These are phyloP conservation scores for Salvelinus fontinalis DNA, from an alignment of 2,113 vertebrate species.

Conservation along the genomic window DNA sequence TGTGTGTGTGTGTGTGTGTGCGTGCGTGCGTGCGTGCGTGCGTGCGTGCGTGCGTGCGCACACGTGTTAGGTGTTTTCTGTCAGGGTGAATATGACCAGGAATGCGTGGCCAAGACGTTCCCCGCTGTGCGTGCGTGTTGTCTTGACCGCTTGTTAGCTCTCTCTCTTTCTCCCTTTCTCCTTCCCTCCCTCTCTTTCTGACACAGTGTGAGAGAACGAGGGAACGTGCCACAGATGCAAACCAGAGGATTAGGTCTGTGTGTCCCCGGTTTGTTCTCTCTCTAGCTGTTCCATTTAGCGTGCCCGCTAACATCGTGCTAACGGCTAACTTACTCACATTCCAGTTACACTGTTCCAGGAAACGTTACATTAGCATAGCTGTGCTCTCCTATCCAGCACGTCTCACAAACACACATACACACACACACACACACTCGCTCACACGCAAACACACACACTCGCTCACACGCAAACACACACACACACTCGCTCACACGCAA, in stretches of 20 bases:
- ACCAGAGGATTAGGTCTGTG: conserved; percentile 14
- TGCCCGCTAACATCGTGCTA: neutral
- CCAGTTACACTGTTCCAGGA: neutral
- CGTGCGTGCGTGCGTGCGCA: conserved; percentile 19
- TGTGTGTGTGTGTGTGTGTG: conserved; percentile 8
- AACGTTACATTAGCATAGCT: neutral
- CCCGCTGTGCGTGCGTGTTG: neutral
- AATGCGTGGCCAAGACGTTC: neutral
- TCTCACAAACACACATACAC: neutral
- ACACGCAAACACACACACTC: neutral
- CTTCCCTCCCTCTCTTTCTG: neutral
- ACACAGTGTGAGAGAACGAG: neutral
- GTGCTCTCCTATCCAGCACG: neutral
- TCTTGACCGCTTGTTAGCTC: neutral
- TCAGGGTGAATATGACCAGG: neutral
- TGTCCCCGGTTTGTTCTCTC: neutral
- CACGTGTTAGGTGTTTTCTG: neutral
- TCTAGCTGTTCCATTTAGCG: too few relatives aligned
- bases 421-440: too few relatives aligned
- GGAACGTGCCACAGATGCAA: conserved; percentile 15
- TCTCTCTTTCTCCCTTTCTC: neutral
- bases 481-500: neutral
- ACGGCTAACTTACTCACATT: neutral
- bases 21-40: neutral
- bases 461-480: neutral